These are phyloP conservation scores for Prenolepis imparis DNA, from an alignment of 2,888 invertebrate genomes.

Conservation along the genomic window DNA sequence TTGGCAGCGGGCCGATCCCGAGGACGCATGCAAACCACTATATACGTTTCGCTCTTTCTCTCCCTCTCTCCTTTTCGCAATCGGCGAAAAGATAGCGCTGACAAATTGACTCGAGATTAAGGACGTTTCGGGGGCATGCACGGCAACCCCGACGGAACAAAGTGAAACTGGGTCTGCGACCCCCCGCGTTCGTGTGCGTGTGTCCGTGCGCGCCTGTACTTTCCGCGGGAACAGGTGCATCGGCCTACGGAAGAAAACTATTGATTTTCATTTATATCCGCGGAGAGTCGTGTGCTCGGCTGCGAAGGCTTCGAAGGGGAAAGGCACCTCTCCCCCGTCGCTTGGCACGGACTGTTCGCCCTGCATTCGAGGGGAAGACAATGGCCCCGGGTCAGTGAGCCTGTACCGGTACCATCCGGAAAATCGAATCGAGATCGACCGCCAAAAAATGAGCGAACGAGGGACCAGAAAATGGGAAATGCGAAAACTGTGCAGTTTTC, in stretches of 20 bases:
- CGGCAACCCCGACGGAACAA: constrained; percentile 63
- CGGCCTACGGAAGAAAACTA: constrained; percentile 81
- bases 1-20: constrained; percentile 46
- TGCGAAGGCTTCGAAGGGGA: constrained; percentile 28
- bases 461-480: too few relatives aligned
- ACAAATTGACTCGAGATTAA: constrained; percentile 77
- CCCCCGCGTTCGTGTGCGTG: constrained; percentile 59
- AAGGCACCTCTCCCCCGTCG: constrained; percentile 53
- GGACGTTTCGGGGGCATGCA: constrained; percentile 75
- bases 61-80: constrained; percentile 21
- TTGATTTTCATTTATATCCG: constrained; percentile 81
- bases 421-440: constrained; percentile 49
- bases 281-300: constrained; percentile 48
- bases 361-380: constrained; percentile 73
- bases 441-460: constrained; percentile 5
- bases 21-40: constrained; percentile 68
- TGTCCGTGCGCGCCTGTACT: constrained; percentile 26
- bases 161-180: constrained; percentile 77
- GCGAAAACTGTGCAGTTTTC: neutral
- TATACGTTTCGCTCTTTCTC: constrained; percentile 52
- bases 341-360: constrained; percentile 75
- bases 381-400: constrained; percentile 75
- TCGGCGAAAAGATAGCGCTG: constrained; percentile 75
- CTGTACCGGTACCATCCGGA: constrained; percentile 67
- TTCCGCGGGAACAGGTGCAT: constrained; percentile 76